Percentiles rank a stretch among this genome's conserved stretches.
Conservation (phyloP, 2,797 vertebrate genomes). For the Mastacembelus armatus region DNA sequence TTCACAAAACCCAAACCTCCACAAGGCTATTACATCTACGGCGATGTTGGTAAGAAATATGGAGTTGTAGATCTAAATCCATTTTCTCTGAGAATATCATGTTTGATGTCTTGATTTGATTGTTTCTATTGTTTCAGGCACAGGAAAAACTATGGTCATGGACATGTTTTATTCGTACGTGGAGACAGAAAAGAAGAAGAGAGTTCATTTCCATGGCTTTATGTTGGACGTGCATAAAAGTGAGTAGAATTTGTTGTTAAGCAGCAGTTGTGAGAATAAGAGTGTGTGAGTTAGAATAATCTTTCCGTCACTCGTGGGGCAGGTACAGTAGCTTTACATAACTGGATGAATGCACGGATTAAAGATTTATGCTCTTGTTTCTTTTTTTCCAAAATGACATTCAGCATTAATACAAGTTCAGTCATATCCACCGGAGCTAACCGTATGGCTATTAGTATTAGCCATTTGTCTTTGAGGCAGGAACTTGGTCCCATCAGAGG, state of each 20-base stretch:
- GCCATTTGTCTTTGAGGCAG: neutral
- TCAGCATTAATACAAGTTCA: no score
- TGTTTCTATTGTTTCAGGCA: slow-evolving; percentile 83
- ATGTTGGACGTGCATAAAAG: slow-evolving; percentile 98
- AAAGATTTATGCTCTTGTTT: no score
- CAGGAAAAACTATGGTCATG: slow-evolving; percentile 99
- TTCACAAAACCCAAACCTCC: slow-evolving; percentile 87
- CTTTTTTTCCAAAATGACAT: no score
- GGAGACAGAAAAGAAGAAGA: slow-evolving; percentile 91
- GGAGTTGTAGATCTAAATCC: neutral
- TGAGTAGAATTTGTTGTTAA: slow-evolving; percentile 79
- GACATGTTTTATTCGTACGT: slow-evolving; percentile 97
- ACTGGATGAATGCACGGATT: no score
- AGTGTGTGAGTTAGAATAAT: no score
- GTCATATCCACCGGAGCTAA: no score
- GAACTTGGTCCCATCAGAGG: neutral
- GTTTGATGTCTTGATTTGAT: no score
- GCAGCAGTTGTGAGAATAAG: no score
- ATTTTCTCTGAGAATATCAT: neutral
- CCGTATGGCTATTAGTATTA: no score
- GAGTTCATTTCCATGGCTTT: slow-evolving; percentile 98
- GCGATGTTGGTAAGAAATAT: slow-evolving; percentile 92
- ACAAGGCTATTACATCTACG: slow-evolving; percentile 94
- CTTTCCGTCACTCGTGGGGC: no score
- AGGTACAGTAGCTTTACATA: no score